Conservation (phyloP, 2,113 vertebrate genomes). For the Mandrillus leucophaeus region DNA sequence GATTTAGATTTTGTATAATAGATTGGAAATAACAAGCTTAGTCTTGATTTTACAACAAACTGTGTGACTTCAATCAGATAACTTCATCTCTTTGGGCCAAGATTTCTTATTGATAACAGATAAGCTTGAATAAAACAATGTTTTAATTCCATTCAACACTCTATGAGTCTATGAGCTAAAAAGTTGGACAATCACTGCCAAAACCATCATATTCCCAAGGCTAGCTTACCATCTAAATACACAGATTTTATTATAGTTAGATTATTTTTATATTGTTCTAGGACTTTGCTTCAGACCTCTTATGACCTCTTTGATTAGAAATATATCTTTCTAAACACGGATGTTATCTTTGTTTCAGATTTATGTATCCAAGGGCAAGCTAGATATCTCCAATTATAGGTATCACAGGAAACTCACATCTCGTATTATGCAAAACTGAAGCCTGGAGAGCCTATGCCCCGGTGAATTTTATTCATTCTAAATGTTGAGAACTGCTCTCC, state of each 20-base stretch:
- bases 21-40: background rate
- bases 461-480: background rate
- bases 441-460: background rate
- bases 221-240: background rate
- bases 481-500: background rate
- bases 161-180: background rate
- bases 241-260: background rate
- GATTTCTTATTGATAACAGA: background rate
- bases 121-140: background rate
- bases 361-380: background rate
- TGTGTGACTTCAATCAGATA: background rate
- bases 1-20: background rate
- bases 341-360: background rate
- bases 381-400: background rate
- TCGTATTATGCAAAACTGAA: background rate
- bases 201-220: background rate
- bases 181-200: background rate
- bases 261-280: background rate
- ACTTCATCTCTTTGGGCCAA: background rate
- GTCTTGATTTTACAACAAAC: background rate
- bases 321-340: background rate
- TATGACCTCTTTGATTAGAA: background rate
- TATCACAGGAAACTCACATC: background rate
- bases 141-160: background rate
- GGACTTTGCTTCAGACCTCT: background rate